phyloP scores from a whole-genome alignment of 2,888 invertebrate species.

The Nineta flava region DNA sequence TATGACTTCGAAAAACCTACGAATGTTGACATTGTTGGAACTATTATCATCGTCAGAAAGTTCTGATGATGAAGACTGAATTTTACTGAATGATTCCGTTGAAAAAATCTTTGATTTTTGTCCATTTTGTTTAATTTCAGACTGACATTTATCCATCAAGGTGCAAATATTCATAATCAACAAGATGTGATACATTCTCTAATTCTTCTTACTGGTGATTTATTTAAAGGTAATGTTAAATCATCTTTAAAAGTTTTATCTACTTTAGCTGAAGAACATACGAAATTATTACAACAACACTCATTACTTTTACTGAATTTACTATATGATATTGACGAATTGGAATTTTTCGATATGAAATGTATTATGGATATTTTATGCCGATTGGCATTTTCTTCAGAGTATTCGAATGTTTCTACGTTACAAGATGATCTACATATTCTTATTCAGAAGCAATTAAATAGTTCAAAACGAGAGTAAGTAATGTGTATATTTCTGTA shows the following conservation, averaged over 20 bases:
- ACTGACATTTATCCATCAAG: slow-evolving; percentile 1
- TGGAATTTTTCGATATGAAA: slow-evolving; percentile 56
- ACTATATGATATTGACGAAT: slow-evolving; percentile 58
- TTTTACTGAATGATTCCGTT: too few species aligned
- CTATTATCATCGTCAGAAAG: too few species aligned
- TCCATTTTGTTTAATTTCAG: slow-evolving; percentile 5
- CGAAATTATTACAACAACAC: slow-evolving; percentile 36
- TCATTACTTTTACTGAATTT: slow-evolving; percentile 30
- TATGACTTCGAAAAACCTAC: too few species aligned
- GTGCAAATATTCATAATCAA: slow-evolving; percentile 1
- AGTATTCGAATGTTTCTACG: slow-evolving; percentile 27
- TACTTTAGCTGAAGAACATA: slow-evolving; percentile 28
- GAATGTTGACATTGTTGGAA: too few species aligned
- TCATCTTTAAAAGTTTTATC: slow-evolving; percentile 19
- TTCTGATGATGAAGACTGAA: too few species aligned
- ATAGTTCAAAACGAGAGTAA: slow-evolving; percentile 40
- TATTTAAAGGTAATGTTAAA: slow-evolving; percentile 8
- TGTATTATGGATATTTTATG: slow-evolving; percentile 66
- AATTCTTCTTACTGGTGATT: slow-evolving; percentile 14
- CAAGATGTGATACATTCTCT: slow-evolving; percentile 2
- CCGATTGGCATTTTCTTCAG: slow-evolving; percentile 45
- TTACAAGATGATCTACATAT: slow-evolving; percentile 72
- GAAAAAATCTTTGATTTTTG: not conserved
- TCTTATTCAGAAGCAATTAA: slow-evolving; percentile 68
- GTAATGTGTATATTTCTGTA: slow-evolving; percentile 11